Conservation (phyloP, 2,888 invertebrate species). For the Atherix ibis region DNA sequence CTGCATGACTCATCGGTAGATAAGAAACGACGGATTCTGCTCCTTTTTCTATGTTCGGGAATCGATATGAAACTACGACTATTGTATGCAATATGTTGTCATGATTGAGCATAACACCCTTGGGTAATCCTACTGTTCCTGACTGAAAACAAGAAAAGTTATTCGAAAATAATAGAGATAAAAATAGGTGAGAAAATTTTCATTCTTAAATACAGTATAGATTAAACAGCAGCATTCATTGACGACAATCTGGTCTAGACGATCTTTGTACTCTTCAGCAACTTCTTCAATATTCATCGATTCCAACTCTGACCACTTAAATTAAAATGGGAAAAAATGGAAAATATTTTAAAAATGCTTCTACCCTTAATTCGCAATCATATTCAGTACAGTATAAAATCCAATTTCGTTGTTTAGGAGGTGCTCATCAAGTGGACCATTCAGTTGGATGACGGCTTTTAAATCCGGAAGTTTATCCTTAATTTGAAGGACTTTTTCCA, state of each 20-base stretch:
- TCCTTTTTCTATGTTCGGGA: constrained; percentile 36
- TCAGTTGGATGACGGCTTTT: constrained; percentile 53
- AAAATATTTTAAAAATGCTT: not conserved
- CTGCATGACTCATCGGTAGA: constrained; percentile 79
- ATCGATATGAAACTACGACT: constrained; percentile 51
- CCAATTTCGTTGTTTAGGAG: constrained; percentile 29
- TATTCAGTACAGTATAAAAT: constrained; percentile 30
- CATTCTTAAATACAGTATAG: constrained; percentile 74
- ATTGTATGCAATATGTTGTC: constrained; percentile 70
- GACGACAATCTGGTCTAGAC: constrained; percentile 50
- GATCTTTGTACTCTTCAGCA: constrained; percentile 48
- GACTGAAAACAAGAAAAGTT: constrained; percentile 40
- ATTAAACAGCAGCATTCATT: constrained; percentile 78
- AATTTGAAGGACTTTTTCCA: constrained; percentile 65
- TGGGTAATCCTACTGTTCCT: constrained; percentile 76
- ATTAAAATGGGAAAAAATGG: constrained; percentile 13
- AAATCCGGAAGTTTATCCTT: constrained; percentile 51
- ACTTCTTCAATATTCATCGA: constrained; percentile 52
- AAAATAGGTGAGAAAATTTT: no score
- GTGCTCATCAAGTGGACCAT: constrained; percentile 28
- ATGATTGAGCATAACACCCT: constrained; percentile 86
- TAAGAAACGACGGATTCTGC: constrained; percentile 57
- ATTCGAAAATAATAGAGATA: no score
- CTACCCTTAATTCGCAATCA: constrained; percentile 13
- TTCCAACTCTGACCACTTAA: constrained; percentile 65